Evolutionary conservation across 2,113 vertebrate genomes (phyloP).

Genomic region (Stigmatopora nigra): DNA sequence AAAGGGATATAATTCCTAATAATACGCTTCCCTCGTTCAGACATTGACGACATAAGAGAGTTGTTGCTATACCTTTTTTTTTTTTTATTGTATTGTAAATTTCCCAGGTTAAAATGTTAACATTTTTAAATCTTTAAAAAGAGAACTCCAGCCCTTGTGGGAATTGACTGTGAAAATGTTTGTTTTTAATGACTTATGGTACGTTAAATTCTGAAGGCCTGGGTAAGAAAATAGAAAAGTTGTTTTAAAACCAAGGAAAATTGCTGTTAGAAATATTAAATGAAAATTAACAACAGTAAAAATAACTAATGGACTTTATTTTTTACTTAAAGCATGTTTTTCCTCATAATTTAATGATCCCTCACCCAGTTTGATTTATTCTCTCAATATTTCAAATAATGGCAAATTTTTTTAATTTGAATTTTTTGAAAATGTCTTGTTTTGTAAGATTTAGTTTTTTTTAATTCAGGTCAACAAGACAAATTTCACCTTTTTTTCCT

Average conservation of each 20-base stretch:
- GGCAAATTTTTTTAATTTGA: no score
- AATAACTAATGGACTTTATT: no score
- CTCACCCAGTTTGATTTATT: no score
- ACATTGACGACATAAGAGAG: constrained; percentile 1
- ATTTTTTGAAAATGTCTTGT: no score
- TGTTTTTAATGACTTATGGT: background rate
- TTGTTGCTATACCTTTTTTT: background rate
- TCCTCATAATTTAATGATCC: no score
- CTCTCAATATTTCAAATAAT: no score
- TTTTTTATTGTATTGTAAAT: background rate
- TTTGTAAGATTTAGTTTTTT: no score
- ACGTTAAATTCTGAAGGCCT: background rate
- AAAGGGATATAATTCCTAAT: background rate
- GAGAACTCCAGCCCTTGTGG: background rate
- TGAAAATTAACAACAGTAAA: no score
- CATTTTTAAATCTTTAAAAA: no score
- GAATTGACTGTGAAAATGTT: background rate
- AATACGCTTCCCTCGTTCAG: background rate
- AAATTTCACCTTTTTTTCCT: no score
- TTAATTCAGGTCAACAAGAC: no score
- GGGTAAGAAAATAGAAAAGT: background rate
- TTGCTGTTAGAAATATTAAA: background rate
- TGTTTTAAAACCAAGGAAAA: background rate
- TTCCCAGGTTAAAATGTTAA: background rate
- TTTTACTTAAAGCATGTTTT: no score